Evolutionary conservation across 1,140 invertebrate genomes (phyloP).

Genomic region (Ceratina calcarata): DNA sequence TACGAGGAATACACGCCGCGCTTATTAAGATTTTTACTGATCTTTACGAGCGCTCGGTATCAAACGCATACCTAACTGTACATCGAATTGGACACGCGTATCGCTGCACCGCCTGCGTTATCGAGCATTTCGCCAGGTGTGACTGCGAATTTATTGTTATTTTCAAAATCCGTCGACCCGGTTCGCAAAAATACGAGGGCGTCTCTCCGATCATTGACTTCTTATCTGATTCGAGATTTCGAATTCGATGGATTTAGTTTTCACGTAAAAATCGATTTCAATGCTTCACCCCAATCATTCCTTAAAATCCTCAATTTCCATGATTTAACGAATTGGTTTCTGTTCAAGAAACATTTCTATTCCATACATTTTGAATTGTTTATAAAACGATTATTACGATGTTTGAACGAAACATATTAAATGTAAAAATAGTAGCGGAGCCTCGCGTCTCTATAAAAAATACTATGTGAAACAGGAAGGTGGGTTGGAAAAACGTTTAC

Average conservation of each 20-base stretch:
- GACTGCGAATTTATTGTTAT: constrained; percentile 33
- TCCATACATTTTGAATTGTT: no score
- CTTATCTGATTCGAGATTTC: no score
- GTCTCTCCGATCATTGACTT: neutral
- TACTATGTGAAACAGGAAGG: neutral
- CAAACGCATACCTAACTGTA: constrained; percentile 58
- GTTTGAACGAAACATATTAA: no score
- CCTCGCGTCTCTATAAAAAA: no score
- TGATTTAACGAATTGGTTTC: no score
- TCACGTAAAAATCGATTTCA: no score
- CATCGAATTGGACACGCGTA: constrained; percentile 42
- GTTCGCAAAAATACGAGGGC: neutral
- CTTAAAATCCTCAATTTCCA: no score
- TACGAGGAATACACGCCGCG: constrained; percentile 29
- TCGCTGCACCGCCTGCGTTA: neutral
- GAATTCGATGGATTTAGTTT: no score
- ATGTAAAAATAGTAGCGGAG: no score
- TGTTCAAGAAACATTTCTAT: no score
- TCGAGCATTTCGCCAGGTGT: neutral
- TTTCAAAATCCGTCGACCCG: constrained; percentile 2
- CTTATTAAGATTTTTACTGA: constrained; percentile 53
- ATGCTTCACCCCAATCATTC: no score
- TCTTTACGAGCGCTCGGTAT: constrained; percentile 55
- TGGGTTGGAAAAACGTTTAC: neutral
- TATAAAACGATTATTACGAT: no score